These are phyloP conservation scores for Tapirus indicus DNA, from an alignment of 2,797 vertebrate species.

Conservation along the genomic window DNA sequence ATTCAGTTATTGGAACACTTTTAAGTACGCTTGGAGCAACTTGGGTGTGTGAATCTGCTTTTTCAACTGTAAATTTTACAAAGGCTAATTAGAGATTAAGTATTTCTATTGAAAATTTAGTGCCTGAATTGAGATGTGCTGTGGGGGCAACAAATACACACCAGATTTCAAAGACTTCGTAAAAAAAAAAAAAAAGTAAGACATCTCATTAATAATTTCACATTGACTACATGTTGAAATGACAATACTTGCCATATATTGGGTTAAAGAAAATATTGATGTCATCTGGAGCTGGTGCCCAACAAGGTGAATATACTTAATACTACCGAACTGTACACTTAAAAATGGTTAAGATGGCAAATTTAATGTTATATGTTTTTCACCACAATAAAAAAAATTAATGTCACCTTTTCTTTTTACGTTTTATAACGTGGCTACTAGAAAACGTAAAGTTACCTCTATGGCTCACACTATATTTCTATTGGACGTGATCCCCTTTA, in stretches of 20 bases:
- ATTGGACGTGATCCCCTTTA: accelerated
- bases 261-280: neutral
- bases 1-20: neutral
- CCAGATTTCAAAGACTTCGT: neutral
- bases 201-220: neutral
- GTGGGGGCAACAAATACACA: neutral
- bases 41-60: neutral
- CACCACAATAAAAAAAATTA: too few species aligned
- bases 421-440: neutral
- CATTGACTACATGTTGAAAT: neutral
- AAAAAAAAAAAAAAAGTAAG: neutral
- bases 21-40: neutral
- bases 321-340: accelerated
- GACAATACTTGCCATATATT: neutral
- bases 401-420: neutral
- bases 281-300: too few species aligned
- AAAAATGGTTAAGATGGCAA: neutral
- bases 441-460: accelerated
- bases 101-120: neutral
- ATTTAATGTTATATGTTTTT: neutral
- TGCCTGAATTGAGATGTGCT: neutral
- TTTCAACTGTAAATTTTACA: neutral
- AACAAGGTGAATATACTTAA: accelerated
- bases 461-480: neutral
- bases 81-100: neutral